Percentiles rank a stretch among this genome's conserved stretches.
phyloP scores from a whole-genome alignment of 1,140 invertebrate genomes.

The Pogonomyrmex barbatus region DNA sequence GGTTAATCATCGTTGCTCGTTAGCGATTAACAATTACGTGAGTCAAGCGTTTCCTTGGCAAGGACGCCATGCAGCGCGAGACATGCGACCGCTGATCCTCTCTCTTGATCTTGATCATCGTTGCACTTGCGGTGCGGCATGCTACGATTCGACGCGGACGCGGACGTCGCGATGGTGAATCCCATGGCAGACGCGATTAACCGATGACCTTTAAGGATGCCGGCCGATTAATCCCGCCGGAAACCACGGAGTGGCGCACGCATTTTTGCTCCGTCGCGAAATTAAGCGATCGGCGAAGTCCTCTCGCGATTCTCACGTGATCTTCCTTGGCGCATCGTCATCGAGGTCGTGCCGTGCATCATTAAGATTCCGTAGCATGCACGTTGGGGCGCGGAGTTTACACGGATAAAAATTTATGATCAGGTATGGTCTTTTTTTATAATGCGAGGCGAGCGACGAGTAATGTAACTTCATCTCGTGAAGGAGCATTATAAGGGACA shows the following conservation, averaged over 20 bases:
- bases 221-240: conserved; percentile 68
- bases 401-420: conserved; percentile 1
- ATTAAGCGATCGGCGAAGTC: conserved; percentile 23
- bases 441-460: not conserved
- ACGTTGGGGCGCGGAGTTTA: not conserved
- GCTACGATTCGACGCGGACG: conserved; percentile 31
- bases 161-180: conserved; percentile 5
- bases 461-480: not conserved
- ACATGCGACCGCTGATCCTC: conserved; percentile 55
- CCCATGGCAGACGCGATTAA: conserved; percentile 73
- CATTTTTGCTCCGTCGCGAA: conserved; percentile 38
- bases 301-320: conserved; percentile 18
- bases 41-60: conserved; percentile 81
- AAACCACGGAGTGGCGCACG: conserved; percentile 44
- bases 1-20: conserved; percentile 84
- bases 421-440: not conserved
- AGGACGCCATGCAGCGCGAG: conserved; percentile 73
- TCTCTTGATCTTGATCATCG: conserved; percentile 47
- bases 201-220: conserved; percentile 76
- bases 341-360: not conserved
- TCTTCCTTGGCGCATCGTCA: conserved; percentile 49
- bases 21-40: conserved; percentile 84
- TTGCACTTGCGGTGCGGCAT: conserved; percentile 4
- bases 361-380: not conserved
- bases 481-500: conserved; percentile 3